Percentiles rank a stretch among this genome's conserved stretches.
Evolutionary conservation across 2,113 vertebrate species (phyloP).

Genomic region (Scomber japonicus): DNA sequence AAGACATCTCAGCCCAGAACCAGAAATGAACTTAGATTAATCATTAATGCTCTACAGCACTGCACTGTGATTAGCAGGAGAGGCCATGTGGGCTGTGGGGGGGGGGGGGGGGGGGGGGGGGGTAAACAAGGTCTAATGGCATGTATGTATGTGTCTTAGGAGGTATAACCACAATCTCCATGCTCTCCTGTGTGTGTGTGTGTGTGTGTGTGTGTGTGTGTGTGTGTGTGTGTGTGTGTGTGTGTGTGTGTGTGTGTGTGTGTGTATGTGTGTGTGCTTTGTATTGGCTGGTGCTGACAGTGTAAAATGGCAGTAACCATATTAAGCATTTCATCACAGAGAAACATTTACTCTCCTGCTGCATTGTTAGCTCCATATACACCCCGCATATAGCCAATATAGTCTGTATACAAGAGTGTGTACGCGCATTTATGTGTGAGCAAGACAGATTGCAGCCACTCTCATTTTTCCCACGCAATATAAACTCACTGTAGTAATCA

Average conservation of each 20-base stretch:
- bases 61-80: slow-evolving; percentile 50
- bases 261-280: slow-evolving; percentile 28
- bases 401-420: slow-evolving; percentile 12
- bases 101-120: slow-evolving; percentile 7
- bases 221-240: slow-evolving; percentile 14
- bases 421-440: slow-evolving; percentile 17
- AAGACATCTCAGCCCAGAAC: slow-evolving; percentile 54
- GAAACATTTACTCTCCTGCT: slow-evolving; percentile 28
- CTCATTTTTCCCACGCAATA: slow-evolving; percentile 7
- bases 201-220: not conserved
- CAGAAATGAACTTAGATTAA: slow-evolving; percentile 65
- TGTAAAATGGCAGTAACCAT: slow-evolving; percentile 39
- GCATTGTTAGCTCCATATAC: slow-evolving; percentile 19
- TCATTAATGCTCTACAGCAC: slow-evolving; percentile 60
- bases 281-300: slow-evolving; percentile 47
- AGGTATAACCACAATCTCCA: slow-evolving; percentile 21
- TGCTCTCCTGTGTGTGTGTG: slow-evolving; percentile 20
- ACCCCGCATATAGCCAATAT: not conserved
- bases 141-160: not conserved
- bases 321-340: slow-evolving; percentile 56
- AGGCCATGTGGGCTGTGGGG: slow-evolving; percentile 22
- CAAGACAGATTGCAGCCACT: slow-evolving; percentile 34
- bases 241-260: slow-evolving; percentile 18
- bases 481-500: slow-evolving; percentile 40
- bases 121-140: not conserved